Evolutionary conservation across 2,113 vertebrate species (phyloP), one percentile per base, ranked within the genome.

Genomic region (Morphnarchus princeps): DNA sequence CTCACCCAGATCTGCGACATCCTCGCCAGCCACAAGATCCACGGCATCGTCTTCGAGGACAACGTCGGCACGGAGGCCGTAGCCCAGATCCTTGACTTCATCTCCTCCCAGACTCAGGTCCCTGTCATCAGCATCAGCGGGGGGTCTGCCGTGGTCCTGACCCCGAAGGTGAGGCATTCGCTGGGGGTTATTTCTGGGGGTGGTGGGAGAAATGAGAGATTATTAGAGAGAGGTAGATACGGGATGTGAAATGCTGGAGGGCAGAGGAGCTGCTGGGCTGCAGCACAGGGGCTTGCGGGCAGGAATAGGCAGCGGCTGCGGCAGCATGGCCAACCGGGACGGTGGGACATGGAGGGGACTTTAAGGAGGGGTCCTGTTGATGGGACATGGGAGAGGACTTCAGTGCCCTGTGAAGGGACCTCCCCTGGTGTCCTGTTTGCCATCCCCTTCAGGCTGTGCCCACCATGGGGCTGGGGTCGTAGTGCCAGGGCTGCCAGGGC

Each of bases 101-200:
- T 99, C 97, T 99, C 99, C 67, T 99, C 99, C 52, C 99, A 99
- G 98, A 99, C 99, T 5, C 98, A 98, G 10, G 98, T 99, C 90
- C 99, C 99, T 3, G 98, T 99, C 94, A 98, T 99, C 95, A 99
- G 99, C 96, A 99, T 99, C 98, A 99, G 99, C 0, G 99, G 99
- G 3, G 99, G 99, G 29, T 99, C 99, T 20, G 99, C 99, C 0
- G 98, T 99, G 86, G 99, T 99, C 96, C 99, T 99, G 62, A 98
- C 98, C 10, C 99, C 99, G 13, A 99, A 99, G 99, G 99, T 99
- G 98, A 97, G 87, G 54, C 2, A 2, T n/a, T 79, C 10, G 1
- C 59, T 81, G 20, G 25, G 21, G 20, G n/a, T 32, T 69, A 9
- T 80, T 36, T 34, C 28, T 2, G 3, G 50, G 32, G 21, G 38